phyloP scores from a whole-genome alignment of 1,140 invertebrate genomes.

The Lordiphosa collinella region DNA sequence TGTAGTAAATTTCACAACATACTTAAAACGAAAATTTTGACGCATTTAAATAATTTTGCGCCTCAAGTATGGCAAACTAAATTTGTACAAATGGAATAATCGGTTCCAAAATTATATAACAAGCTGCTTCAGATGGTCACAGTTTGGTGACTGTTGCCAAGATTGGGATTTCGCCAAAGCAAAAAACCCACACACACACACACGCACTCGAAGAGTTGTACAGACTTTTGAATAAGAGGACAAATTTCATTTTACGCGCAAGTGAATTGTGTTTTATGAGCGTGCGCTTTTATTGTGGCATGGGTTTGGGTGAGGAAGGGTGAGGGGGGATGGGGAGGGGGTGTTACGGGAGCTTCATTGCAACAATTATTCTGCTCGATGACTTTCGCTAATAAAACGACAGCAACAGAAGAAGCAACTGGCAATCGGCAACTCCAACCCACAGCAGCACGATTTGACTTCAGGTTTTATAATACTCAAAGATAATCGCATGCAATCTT shows the following conservation, averaged over 20 bases:
- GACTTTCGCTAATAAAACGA: constrained; percentile 76
- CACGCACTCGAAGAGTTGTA: too few relatives aligned
- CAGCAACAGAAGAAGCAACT: constrained; percentile 12
- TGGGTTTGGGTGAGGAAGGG: constrained; percentile 9
- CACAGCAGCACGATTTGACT: constrained; percentile 13
- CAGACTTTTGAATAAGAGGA: constrained; percentile 16
- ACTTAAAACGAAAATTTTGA: constrained; percentile 39
- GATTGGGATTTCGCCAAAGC: constrained; percentile 25
- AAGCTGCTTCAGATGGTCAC: constrained; percentile 39
- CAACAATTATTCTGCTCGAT: constrained; percentile 77
- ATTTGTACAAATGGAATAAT: constrained; percentile 72
- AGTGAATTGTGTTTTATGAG: constrained; percentile 71
- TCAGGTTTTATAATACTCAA: constrained; percentile 60
- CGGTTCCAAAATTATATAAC: constrained; percentile 66
- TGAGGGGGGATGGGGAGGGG: too few relatives aligned
- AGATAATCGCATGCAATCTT: constrained; percentile 43
- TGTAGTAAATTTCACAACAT: constrained; percentile 50
- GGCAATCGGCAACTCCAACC: constrained; percentile 32
- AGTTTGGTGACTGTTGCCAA: constrained; percentile 46
- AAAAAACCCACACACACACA: constrained; percentile 14
- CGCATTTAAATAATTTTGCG: constrained; percentile 67
- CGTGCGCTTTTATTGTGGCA: constrained; percentile 59
- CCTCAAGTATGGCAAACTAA: constrained; percentile 40
- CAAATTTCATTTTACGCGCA: constrained; percentile 70
- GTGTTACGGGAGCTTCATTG: constrained; percentile 34